Percentiles rank a stretch among this genome's conserved stretches.
These are phyloP conservation scores for Zaprionus obscuricornis DNA, from an alignment of 2,888 invertebrate species.

Conservation along the genomic window DNA sequence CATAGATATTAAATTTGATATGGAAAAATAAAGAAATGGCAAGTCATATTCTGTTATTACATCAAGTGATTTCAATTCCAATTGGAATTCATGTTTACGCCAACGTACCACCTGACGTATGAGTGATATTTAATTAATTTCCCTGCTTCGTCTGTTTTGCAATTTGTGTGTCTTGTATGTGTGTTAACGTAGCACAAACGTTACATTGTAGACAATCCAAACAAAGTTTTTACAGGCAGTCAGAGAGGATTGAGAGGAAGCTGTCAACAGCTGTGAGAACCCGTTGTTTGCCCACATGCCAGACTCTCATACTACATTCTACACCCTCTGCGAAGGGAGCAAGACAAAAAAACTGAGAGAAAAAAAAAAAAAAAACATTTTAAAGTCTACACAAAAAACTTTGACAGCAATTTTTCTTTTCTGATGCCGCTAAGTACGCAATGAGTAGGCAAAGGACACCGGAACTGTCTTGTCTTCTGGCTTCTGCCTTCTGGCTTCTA, in stretches of 20 bases:
- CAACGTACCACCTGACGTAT: slow-evolving; percentile 43
- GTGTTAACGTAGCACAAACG: slow-evolving; percentile 5
- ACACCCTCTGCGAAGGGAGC: no score
- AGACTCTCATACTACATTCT: neutral
- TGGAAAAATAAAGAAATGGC: no score
- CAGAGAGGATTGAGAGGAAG: neutral
- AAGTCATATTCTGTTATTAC: slow-evolving; percentile 3
- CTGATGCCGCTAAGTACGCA: slow-evolving; percentile 32
- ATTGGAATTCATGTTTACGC: slow-evolving; percentile 19
- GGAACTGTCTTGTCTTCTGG: no score
- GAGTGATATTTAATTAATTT: slow-evolving; percentile 71
- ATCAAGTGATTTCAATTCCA: no score
- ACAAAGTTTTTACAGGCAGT: slow-evolving; percentile 8
- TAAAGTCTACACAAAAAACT: slow-evolving; percentile 37
- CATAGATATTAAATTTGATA: slow-evolving; percentile 21
- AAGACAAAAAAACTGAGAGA: no score
- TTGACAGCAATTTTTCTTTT: slow-evolving; percentile 46
- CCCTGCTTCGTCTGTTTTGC: slow-evolving; percentile 42
- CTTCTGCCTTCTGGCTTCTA: no score
- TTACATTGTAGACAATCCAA: slow-evolving; percentile 28
- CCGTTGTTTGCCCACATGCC: slow-evolving; percentile 31
- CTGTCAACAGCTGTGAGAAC: slow-evolving; percentile 31
- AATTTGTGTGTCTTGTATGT: slow-evolving; percentile 26
- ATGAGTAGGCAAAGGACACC: neutral
- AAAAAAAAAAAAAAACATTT: slow-evolving; percentile 22